phyloP scores from a whole-genome alignment of 2,797 vertebrate genomes.

The Halcyon badia region DNA sequence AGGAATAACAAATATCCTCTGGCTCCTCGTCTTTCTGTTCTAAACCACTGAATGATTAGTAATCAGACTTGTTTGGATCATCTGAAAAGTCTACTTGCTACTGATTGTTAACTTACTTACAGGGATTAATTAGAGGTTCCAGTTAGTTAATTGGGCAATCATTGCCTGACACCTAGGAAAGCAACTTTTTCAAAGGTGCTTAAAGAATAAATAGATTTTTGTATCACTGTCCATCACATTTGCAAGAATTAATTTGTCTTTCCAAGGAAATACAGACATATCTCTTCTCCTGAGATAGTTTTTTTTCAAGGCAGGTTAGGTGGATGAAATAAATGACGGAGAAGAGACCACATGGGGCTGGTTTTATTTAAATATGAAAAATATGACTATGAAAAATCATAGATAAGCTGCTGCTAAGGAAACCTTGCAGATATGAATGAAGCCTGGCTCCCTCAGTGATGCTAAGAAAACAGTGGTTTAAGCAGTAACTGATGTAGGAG shows the following conservation, averaged over 20 bases:
- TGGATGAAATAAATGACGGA: rapidly evolving
- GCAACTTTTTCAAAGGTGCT: background rate
- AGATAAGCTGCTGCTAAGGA: background rate
- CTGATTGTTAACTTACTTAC: background rate
- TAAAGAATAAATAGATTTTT: background rate
- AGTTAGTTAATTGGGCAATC: background rate
- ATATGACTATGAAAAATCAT: background rate
- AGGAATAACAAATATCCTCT: background rate
- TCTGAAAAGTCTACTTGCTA: background rate
- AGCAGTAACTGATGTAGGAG: background rate
- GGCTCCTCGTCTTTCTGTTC: background rate
- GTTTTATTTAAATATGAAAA: background rate
- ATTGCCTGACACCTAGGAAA: background rate
- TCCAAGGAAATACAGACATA: background rate
- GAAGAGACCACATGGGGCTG: background rate
- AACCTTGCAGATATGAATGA: background rate
- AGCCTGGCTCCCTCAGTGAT: background rate
- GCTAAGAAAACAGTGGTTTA: background rate
- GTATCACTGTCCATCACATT: background rate
- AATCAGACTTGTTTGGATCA: background rate
- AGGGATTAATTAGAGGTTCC: background rate
- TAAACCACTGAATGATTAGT: background rate
- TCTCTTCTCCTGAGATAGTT: background rate
- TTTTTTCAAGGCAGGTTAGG: background rate
- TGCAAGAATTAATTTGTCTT: background rate